Evolutionary conservation across 2,797 vertebrate genomes (phyloP), one percentile per base, ranked within the genome.

Genomic region (Silurus lanzhouensis): DNA sequence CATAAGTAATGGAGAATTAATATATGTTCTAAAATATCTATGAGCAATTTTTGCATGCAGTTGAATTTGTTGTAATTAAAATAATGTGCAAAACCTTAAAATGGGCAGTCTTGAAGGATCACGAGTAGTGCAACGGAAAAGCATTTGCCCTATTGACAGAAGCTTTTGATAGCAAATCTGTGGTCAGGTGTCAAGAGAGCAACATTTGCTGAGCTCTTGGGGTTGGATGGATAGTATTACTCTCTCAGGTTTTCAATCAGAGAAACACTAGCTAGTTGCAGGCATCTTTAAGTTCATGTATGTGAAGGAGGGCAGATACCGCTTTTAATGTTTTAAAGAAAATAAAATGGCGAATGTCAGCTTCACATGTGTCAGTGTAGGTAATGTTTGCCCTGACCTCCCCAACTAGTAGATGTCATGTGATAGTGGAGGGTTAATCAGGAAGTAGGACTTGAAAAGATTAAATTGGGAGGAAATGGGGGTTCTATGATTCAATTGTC

Each of bases 251-350:
- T 17, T 20, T 38, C 27, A 58, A 38, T 19, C 55, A 78, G 76
- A 22, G 31, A 10, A 44, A n/a, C 76, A 46, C 6, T 79, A 60
- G 75, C 1, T 44, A 64, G 17, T 52, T 22, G 1, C 14, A 0
- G 20, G 22, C 14, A 25, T 64, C 78, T 48, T 1, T 80, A 17
- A 64, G 60, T 60, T 46, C 68, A 58, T 67, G 74, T 68, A 70
- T 81, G 58, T 60, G 17, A 68, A 82, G 52, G 25, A 68, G 13
- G 67, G 74, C 15, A 76, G 15, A 31, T 20, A 76, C 52, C n/a
- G 14, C 57, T 77, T 60, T 38, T 55, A 83, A 75, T 82, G 48
- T 85, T 70, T 84, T 67, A 71, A n/a, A 20, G 4, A 38, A 63
- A 44, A 5, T 61, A 74, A 70, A 48, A 12, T 27, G 12, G 20